Percentiles rank a stretch among this genome's conserved stretches.
These are phyloP conservation scores for Leucophenga varia DNA, from an alignment of 1,140 invertebrate species.

Conservation along the genomic window DNA sequence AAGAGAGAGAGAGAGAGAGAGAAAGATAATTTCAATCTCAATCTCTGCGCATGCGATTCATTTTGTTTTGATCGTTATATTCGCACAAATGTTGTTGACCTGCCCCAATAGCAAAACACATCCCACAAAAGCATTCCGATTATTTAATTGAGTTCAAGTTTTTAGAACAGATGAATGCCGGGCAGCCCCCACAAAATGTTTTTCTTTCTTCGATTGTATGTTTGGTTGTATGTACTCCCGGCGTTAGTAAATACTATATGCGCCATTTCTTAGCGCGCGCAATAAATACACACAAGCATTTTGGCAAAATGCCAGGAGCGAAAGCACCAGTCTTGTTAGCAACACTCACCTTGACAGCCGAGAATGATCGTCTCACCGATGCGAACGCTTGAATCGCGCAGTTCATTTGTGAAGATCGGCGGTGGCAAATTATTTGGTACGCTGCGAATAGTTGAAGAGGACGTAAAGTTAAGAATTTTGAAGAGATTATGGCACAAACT, in stretches of 20 bases:
- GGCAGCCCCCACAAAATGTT: too few species aligned
- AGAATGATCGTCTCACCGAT: slow-evolving; percentile 73
- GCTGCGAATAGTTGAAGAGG: slow-evolving; percentile 18
- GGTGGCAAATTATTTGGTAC: slow-evolving; percentile 63
- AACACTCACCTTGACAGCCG: slow-evolving; percentile 68
- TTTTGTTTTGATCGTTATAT: slow-evolving; percentile 45
- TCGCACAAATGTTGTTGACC: slow-evolving; percentile 39
- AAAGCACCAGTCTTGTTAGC: slow-evolving; percentile 6
- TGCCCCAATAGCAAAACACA: slow-evolving; percentile 45
- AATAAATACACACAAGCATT: slow-evolving; percentile 36
- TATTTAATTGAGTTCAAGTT: slow-evolving; percentile 51
- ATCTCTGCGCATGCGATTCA: slow-evolving; percentile 4
- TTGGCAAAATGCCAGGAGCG: slow-evolving; percentile 30
- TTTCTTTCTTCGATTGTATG: too few species aligned
- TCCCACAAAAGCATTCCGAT: slow-evolving; percentile 23
- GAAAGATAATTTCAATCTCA: slow-evolving; percentile 5
- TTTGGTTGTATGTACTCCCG: too few species aligned
- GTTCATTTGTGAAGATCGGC: slow-evolving; percentile 72
- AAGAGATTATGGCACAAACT: too few species aligned
- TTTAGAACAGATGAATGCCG: too few species aligned
- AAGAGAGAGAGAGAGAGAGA: slow-evolving; percentile 3
- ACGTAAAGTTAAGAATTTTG: background rate
- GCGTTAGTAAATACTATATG: too few species aligned
- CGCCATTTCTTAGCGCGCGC: slow-evolving; percentile 1
- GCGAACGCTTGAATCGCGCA: slow-evolving; percentile 71